These are phyloP conservation scores for Strix uralensis DNA, from an alignment of 2,113 vertebrate species.

Conservation along the genomic window DNA sequence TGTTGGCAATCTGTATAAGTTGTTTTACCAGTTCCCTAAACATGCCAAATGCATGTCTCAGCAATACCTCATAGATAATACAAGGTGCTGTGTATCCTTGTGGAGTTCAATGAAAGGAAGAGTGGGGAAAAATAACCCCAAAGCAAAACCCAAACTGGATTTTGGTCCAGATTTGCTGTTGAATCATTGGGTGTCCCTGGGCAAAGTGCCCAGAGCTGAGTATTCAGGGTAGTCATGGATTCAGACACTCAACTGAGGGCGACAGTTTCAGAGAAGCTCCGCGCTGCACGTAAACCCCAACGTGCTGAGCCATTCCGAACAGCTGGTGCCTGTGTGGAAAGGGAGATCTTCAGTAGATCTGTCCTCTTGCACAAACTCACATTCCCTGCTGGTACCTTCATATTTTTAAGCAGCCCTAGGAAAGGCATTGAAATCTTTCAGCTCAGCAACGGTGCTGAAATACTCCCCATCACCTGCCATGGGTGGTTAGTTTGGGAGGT, in stretches of 20 bases:
- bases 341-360: background rate
- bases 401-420: background rate
- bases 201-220: background rate
- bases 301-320: background rate
- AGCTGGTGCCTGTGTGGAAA: background rate
- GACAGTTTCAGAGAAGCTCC: background rate
- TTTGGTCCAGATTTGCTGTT: background rate
- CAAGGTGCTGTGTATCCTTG: background rate
- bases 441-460: background rate
- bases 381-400: background rate
- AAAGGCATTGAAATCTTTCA: background rate
- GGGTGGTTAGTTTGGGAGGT: background rate
- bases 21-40: background rate
- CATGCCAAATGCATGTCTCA: background rate
- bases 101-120: background rate
- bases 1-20: background rate
- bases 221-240: background rate
- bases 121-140: too few relatives aligned
- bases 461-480: accelerated
- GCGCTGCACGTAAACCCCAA: background rate
- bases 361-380: background rate
- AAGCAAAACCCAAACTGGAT: background rate
- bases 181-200: background rate
- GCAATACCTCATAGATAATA: background rate
- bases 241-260: background rate